Percentiles rank a stretch among this genome's conserved stretches.
Evolutionary conservation across 2,113 vertebrate species (phyloP).

Genomic region (Campylorhamphus procurvoides): DNA sequence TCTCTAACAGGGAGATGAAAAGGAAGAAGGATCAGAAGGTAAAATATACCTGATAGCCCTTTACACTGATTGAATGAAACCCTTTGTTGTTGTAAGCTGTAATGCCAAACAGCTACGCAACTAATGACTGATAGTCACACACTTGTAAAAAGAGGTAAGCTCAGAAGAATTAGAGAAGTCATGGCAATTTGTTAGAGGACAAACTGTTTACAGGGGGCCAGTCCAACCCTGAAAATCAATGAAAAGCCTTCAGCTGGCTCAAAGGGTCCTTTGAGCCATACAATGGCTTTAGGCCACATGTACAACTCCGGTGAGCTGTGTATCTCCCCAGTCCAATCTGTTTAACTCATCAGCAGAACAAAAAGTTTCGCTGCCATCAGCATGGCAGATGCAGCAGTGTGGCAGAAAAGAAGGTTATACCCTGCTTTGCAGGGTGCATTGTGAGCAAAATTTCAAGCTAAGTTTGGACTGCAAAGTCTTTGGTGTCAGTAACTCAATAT

Average conservation of each 20-base stretch:
- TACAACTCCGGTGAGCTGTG: background rate
- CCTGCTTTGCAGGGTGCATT: background rate
- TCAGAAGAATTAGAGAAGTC: background rate
- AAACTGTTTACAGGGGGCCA: background rate
- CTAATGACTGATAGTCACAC: background rate
- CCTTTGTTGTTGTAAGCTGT: background rate
- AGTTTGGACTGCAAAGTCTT: background rate
- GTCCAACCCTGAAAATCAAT: background rate
- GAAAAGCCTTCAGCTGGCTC: background rate
- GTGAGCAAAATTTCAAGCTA: background rate
- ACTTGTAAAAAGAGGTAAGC: background rate
- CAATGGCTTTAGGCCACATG: background rate
- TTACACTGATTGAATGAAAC: background rate
- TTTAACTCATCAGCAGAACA: conserved; percentile 9
- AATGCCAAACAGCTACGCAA: background rate
- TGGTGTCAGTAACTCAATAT: background rate
- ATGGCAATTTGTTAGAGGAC: background rate
- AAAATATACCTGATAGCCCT: background rate
- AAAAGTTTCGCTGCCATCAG: conserved; percentile 56
- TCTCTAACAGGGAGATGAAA: background rate
- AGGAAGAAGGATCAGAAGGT: background rate
- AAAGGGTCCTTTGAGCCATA: background rate
- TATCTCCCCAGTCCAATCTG: background rate
- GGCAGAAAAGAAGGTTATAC: conserved; percentile 28
- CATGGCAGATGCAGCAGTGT: background rate